Base-by-base conservation (phyloP, 2,888 invertebrate species). In the Ennomos fuscantarius region DNA sequence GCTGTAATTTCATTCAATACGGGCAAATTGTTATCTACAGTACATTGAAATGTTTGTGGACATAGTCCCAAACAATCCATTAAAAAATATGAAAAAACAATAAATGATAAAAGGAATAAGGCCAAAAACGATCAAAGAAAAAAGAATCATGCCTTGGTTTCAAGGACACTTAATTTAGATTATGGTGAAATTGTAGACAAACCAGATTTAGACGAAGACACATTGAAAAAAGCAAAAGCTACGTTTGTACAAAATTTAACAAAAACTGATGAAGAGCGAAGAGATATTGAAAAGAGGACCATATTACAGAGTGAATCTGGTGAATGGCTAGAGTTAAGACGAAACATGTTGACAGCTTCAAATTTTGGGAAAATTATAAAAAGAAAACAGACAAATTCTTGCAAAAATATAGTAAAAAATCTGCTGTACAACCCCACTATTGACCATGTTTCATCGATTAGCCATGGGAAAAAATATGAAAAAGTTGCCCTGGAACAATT, bases 311-410 rank as follows among this genome's bases (percentile, higher is more conserved):
- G 54, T 39, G 43, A 46, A 42, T 54, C 42, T 43, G 43, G 53
- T n/a, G 58, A 60, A 40, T 63, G 64, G 61, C 24, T 61, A 15
- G 63, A 55, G 36, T 42, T 63, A 34, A 34, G 61, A 12, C 41
- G 54, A 13, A 56, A 36, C 39, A 36, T 64, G 15, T 46, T 64
- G 13, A 64, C 64, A 10, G 56, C 56, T 32, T 64, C 59, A 34
- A 64, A 64, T 35, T 62, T 64, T 39, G 61, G 61, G 2, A 44
- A 45, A 45, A 37, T 52, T 39, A 13, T 50, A 15, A 50, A 50
- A 42, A 33, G 35, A 37, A 52, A 43, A 52, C 12, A 32, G 24
- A 45, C 31, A 10, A 36, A 33, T n/a, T 32, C 12, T n/a, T 54
- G 53, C 42, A 12, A 10, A 40, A 51, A 47, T 9, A 9, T 60